Evolutionary conservation across 2,797 vertebrate genomes (phyloP).

Genomic region (Staurois parvus): DNA sequence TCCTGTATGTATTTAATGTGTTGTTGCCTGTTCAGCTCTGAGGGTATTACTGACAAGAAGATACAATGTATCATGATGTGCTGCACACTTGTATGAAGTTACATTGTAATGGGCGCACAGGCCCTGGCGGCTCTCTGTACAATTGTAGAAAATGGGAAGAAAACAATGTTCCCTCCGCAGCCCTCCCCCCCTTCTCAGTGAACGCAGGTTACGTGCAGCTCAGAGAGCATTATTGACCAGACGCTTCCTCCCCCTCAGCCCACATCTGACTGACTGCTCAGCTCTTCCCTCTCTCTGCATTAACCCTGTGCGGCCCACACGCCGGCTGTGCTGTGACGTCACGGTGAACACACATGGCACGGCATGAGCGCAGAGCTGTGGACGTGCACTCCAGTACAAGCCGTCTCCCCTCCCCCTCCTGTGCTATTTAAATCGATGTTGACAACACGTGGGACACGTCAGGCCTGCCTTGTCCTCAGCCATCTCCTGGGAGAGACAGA

Average conservation of each 20-base stretch:
- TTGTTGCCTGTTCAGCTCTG: too few relatives aligned
- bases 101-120: neutral
- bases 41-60: too few relatives aligned
- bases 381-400: slow-evolving; percentile 33
- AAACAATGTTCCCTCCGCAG: neutral
- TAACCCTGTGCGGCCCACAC: slow-evolving; percentile 11
- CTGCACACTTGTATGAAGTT: neutral
- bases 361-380: slow-evolving; percentile 32
- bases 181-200: slow-evolving; percentile 44
- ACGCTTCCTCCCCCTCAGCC: slow-evolving; percentile 54
- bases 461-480: slow-evolving; percentile 49
- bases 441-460: slow-evolving; percentile 60
- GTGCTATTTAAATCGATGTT: slow-evolving; percentile 56
- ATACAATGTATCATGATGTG: too few relatives aligned
- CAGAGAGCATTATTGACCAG: slow-evolving; percentile 57
- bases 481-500: slow-evolving; percentile 18
- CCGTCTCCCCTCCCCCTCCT: slow-evolving; percentile 45
- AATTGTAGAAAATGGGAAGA: neutral
- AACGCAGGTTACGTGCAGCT: slow-evolving; percentile 56
- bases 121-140: neutral
- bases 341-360: slow-evolving; percentile 31
- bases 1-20: too few relatives aligned
- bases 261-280: slow-evolving; percentile 55
- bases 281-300: slow-evolving; percentile 12
- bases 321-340: slow-evolving; percentile 51